Percentiles rank a stretch among this genome's conserved stretches.
These are phyloP conservation scores for Salticus scenicus DNA, from an alignment of 2,888 invertebrate genomes.

Conservation along the genomic window DNA sequence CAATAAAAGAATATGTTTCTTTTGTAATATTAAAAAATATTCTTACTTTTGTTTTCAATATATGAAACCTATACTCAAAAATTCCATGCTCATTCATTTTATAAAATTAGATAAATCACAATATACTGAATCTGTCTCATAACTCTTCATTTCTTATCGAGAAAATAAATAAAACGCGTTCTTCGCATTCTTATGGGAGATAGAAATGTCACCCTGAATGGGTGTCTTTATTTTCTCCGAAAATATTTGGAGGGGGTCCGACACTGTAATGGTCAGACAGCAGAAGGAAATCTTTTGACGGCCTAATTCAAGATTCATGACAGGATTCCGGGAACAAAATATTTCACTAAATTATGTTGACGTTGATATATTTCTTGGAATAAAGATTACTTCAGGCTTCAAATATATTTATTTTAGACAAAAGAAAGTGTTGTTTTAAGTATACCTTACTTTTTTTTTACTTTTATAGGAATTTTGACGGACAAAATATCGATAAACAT, in stretches of 20 bases:
- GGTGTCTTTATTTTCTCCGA: not conserved
- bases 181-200: not conserved
- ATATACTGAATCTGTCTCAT: too few relatives aligned
- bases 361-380: not conserved
- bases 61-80: too few relatives aligned
- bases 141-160: too few relatives aligned
- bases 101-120: too few relatives aligned
- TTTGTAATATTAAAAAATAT: too few relatives aligned
- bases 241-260: not conserved
- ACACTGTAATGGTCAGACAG: not conserved
- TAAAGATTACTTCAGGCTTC: not conserved
- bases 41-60: too few relatives aligned
- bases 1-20: too few relatives aligned
- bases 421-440: not conserved
- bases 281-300: conserved; percentile 15
- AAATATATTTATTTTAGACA: not conserved
- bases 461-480: too few relatives aligned
- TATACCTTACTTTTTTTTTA: too few relatives aligned
- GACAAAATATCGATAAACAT: too few relatives aligned
- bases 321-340: not conserved
- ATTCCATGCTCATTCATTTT: too few relatives aligned
- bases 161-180: too few relatives aligned
- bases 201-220: not conserved
- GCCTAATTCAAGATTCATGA: conserved; percentile 6
- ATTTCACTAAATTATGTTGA: conserved; percentile 7